Conservation (phyloP, 2,113 vertebrate genomes). For the Poecilia latipinna region DNA sequence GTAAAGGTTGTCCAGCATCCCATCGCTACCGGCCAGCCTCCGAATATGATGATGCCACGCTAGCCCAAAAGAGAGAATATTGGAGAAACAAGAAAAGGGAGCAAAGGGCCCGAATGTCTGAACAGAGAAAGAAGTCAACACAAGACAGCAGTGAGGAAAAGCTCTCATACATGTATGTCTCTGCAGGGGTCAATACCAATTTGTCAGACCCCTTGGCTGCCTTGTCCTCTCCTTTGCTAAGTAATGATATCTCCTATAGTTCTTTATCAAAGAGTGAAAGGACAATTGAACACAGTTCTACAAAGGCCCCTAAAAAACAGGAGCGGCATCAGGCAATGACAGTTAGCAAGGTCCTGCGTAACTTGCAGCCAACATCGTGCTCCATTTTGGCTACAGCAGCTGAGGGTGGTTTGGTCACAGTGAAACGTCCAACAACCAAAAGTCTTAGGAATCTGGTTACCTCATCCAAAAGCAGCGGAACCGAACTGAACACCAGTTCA, state of each 20-base stretch:
- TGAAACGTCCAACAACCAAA: slow-evolving; percentile 23
- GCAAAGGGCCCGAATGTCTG: slow-evolving; percentile 77
- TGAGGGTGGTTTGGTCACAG: slow-evolving; percentile 4
- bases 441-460: slow-evolving; percentile 39
- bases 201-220: slow-evolving; percentile 13
- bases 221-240: slow-evolving; percentile 31
- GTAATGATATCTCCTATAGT: slow-evolving; percentile 40
- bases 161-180: neutral
- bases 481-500: slow-evolving; percentile 49
- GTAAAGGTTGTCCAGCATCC: slow-evolving; percentile 42
- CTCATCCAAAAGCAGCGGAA: slow-evolving; percentile 40
- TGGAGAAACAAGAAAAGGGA: slow-evolving; percentile 84
- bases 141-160: slow-evolving; percentile 23
- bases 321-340: slow-evolving; percentile 56
- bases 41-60: slow-evolving; percentile 74
- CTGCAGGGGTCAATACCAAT: neutral
- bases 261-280: slow-evolving; percentile 12
- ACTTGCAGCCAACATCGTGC: slow-evolving; percentile 25
- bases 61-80: slow-evolving; percentile 81
- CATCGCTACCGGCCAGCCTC: slow-evolving; percentile 74
- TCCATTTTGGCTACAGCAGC: slow-evolving; percentile 27
- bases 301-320: slow-evolving; percentile 34
- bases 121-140: slow-evolving; percentile 41
- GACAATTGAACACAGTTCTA: neutral
- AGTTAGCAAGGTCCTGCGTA: slow-evolving; percentile 54